Base-by-base conservation (phyloP, 2,797 vertebrate genomes). In the Xerus rutilus region DNA sequence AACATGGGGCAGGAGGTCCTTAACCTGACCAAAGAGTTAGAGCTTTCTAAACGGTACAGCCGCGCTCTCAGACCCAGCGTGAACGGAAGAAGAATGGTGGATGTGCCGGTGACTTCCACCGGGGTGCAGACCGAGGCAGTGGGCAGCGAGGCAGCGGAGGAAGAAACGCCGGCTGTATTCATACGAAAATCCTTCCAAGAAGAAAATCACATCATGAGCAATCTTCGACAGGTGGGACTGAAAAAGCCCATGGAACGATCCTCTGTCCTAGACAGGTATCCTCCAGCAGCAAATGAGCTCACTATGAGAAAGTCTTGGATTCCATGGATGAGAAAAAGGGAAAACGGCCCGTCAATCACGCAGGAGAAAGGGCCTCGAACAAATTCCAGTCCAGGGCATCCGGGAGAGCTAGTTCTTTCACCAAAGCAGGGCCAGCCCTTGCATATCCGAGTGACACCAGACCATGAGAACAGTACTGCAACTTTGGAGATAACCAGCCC, bases 401-500 rank as follows among this genome's bases (percentile, higher is more conserved):
- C 99, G 0, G 98, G 98, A 15, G 99, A 99, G 70, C 98, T 99
- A 72, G 98, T 98, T 32, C 98, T 99, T 98, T 98, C 99, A 10
- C 99, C 98, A 64, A 99, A 99, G 94, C 98, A 99, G 8, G 99
- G 99, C 14, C 99, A 99, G 4, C 99, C 99, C 1, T 98, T 99
- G 86, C 99, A 99, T 94, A 99, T 99, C 92, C 99, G 99, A 0
- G 99, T 99, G 89, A 99, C 99, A 0, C 99, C 99, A 0, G 99
- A 99, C 95, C 99, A 99, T 0, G 98, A 98, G 89, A 99, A 99
- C 97, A 99, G 99, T 98, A 99, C 99, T 0, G 99, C 99, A 54
- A 99, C 99, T 54, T 92, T 99, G 98, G 99, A 99, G 98, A 99
- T 99, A 98, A 99, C 99, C 17, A 99, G 99, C 94, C 99, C 99